Evolutionary conservation across 2,888 invertebrate species (phyloP), one percentile per base, ranked within the genome.

Genomic region (Drosophila setosimentum): DNA sequence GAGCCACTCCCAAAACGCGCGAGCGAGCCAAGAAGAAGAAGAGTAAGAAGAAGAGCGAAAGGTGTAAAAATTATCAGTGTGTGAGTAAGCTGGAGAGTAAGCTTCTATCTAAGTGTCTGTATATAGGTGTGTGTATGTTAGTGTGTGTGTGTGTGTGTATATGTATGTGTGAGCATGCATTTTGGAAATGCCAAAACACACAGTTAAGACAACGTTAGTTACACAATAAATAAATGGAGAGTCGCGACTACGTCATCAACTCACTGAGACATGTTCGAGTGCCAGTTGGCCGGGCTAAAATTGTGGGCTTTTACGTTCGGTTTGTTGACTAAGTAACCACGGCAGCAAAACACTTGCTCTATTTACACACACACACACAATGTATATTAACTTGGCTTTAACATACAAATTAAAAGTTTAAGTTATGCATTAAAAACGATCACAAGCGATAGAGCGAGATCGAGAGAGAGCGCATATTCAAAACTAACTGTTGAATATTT

Each of bases 101-200:
- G 78, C 78, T 78, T 73, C 58, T 68, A 10, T 32, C 30, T 49
- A 55, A 48, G 3, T 42, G n/a, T 21, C 8, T 24, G 27, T 27
- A 42, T 24, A 27, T 24, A 42, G 57, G 33, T 64, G 29, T 51
- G 48, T 53, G 40, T 49, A 50, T 30, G 6, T 45, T 59, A n/a
- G n/a, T n/a, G n/a, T n/a, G 29, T 51, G 37, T 48, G 40, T 35
- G 58, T 48, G n/a, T 50, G 54, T 59, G 45, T 33, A 35, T 30
- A 18, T 49, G 48, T 54, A 24, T 73, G 54, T 66, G 54, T 69
- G 74, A 69, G 70, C 67, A 61, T 70, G 75, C 60, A 73, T 72
- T 85, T 88, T 86, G 73, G 65, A 88, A 88, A 88, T 86, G 86
- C 88, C 88, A 88, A 88, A 86, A 78, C 87, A 80, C 82, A 82